Evolutionary conservation across 1,140 invertebrate genomes (phyloP).

Genomic region (Homarus americanus): DNA sequence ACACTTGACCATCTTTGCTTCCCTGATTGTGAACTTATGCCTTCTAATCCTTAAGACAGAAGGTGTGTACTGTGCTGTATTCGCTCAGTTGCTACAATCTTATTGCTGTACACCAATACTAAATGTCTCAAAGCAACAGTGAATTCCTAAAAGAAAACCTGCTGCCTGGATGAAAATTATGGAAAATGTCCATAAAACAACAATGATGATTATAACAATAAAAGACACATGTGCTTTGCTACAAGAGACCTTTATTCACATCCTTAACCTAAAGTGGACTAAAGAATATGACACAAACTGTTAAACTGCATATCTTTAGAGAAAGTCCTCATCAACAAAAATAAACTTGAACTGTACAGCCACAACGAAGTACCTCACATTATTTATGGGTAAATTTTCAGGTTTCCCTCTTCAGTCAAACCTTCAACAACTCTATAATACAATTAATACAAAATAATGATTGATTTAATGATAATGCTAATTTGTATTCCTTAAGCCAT

Average conservation of each 20-base stretch:
- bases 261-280: conserved; percentile 70
- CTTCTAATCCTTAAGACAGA: no score
- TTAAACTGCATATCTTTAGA: conserved; percentile 70
- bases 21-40: no score
- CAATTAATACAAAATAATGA: conserved; percentile 67
- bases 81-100: no score
- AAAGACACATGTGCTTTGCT: conserved; percentile 56
- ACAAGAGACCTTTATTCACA: conserved; percentile 73
- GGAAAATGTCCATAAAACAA: not conserved
- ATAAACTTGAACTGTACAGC: conserved; percentile 70
- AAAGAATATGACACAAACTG: conserved; percentile 72
- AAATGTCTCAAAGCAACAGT: no score
- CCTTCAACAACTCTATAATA: conserved; percentile 65
- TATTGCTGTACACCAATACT: no score
- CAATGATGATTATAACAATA: not conserved
- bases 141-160: no score
- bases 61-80: no score
- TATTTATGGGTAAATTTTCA: conserved; percentile 31
- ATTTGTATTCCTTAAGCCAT: conserved; percentile 60
- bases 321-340: conserved; percentile 67
- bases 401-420: conserved; percentile 43
- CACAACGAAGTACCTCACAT: conserved; percentile 56
- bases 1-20: no score
- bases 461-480: conserved; percentile 50
- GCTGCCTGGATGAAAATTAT: no score